Percentiles rank a stretch among this genome's conserved stretches.
Evolutionary conservation across 2,797 vertebrate species (phyloP).

Genomic region (Tinamus major): DNA sequence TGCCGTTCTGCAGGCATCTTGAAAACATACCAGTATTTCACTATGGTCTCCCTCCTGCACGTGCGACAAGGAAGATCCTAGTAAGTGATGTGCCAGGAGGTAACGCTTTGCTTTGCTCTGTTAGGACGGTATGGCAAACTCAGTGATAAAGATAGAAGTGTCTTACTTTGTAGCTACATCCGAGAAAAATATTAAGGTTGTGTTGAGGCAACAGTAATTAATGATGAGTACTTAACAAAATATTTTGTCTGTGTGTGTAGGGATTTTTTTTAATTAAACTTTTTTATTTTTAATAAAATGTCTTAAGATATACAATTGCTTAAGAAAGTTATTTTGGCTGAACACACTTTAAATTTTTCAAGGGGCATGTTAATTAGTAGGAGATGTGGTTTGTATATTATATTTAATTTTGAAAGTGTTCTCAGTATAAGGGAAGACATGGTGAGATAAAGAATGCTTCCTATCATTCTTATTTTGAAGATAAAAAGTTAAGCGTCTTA

Average conservation of each 20-base stretch:
- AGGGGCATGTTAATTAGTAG: background rate
- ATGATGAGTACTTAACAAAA: background rate
- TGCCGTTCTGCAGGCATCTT: background rate
- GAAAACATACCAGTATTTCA: background rate
- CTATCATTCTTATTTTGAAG: background rate
- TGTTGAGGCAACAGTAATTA: background rate
- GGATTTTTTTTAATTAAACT: background rate
- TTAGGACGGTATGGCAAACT: background rate
- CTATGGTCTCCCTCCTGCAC: background rate
- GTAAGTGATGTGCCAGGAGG: background rate
- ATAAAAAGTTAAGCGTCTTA: background rate
- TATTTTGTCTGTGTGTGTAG: background rate
- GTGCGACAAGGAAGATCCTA: background rate
- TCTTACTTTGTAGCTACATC: background rate
- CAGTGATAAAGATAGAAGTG: background rate
- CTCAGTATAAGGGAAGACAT: background rate
- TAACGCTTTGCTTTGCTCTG: background rate
- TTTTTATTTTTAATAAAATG: background rate
- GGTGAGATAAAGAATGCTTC: background rate
- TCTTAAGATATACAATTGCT: background rate
- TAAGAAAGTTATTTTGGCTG: background rate
- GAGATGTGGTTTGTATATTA: background rate
- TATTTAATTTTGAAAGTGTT: background rate
- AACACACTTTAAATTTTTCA: background rate
- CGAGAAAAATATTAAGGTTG: background rate